Conservation (phyloP, 2,888 invertebrate species). For the Cheilosia soror region DNA sequence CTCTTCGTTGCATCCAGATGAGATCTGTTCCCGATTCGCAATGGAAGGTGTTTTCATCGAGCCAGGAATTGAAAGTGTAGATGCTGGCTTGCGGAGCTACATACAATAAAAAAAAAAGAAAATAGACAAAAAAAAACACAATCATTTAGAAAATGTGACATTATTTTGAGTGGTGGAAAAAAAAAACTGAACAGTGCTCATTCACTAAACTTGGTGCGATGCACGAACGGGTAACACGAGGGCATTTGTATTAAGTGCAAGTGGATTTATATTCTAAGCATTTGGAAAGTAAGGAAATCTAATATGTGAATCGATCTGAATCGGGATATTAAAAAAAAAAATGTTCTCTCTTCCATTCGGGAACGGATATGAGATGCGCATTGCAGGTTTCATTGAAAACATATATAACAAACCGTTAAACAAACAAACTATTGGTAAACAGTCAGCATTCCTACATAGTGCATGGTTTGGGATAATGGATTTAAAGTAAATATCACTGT, state of each 20-base stretch:
- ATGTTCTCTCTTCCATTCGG: not conserved
- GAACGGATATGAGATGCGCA: not conserved
- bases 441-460: not conserved
- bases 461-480: not conserved
- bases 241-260: constrained; percentile 50
- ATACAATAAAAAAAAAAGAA: constrained; percentile 30
- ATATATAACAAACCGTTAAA: not conserved
- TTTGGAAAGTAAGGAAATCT: constrained; percentile 27
- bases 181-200: constrained; percentile 56
- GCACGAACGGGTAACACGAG: constrained; percentile 43
- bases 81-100: constrained; percentile 98
- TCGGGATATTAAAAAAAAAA: constrained; percentile 7
- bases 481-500: not conserved
- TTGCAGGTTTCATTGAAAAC: constrained; percentile 18
- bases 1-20: constrained; percentile 89
- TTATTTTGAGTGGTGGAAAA: not conserved
- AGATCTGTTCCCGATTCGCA: constrained; percentile 86
- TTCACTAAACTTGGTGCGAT: constrained; percentile 53
- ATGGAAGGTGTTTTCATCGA: constrained; percentile 91
- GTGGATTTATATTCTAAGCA: constrained; percentile 49
- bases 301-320: constrained; percentile 6
- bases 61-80: constrained; percentile 98
- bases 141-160: not conserved
- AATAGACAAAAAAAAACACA: constrained; percentile 15
- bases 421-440: not conserved